Base-by-base conservation (phyloP, 2,797 vertebrate species). In the Oophaga sylvatica region DNA sequence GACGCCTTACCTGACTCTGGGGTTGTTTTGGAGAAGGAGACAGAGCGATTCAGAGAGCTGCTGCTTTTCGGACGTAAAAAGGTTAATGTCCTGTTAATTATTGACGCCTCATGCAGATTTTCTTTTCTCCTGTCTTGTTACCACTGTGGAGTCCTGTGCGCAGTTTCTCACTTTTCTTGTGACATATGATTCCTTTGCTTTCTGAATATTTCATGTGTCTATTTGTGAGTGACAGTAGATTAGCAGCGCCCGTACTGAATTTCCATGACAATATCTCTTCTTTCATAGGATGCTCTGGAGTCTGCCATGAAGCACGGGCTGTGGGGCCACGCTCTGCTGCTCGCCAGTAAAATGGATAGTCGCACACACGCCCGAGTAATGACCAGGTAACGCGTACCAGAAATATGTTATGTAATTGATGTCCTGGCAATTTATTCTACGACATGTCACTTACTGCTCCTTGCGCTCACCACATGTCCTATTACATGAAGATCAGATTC, bases 341-440 rank as follows among this genome's bases (percentile, higher is more conserved):
- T 99, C 65, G 98, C 98, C 84, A 99, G 98, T 93, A 99, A 99
- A 93, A 99, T 99, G 98, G 98, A 99, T 94, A 98, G 94, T 93
- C 94, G 98, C 90, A 99, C 98, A 0, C 98, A 99, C 0, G 98
- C 98, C 5, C 93, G 97, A 35, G 98, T 99, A 81, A 99, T 99
- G 98, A 99, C 97, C 84, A 98, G 97, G 98, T 99, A 92, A 62
- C n/a, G 5, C 4, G 10, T 4, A 17, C 1, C 2, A 53, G 48
- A 53, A 53, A 53, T 53, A 7, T 53, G 8, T 53, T 53, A 11
- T 53, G 48, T 53, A 11, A 53, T 53, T 8, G 48, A 53, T 53
- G 48, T 11, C 8, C 48, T 11, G 48, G 3, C 8, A 1, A 7
- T 8, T 53, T 8, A 53, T 53, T 8, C 6, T 7, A 53, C 1